Evolutionary conservation across 2,113 vertebrate genomes (phyloP), one percentile per base, ranked within the genome.

Genomic region (Gymnorhina tibicen): DNA sequence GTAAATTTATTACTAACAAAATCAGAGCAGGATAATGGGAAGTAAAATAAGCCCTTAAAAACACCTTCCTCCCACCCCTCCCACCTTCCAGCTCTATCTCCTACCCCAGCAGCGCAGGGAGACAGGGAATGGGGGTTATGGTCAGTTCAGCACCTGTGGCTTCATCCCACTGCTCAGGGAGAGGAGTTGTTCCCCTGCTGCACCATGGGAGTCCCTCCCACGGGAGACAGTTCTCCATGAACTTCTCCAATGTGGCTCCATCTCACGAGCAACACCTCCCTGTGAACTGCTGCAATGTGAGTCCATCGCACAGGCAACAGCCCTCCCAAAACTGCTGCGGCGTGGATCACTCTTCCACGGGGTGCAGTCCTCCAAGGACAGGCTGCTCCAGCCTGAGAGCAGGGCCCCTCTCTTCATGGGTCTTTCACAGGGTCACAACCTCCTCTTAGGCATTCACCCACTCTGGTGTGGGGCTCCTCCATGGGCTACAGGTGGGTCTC

Each of bases 401-500:
- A 75, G 20, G 35, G 19, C 4, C 19, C 13, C 35, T 56, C 42
- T n/a, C 19, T 56, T 20, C 42, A 22, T 1, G 8, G 8, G 10
- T 41, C 24, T 66, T 13, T 42, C 16, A 30, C 4, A 6, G 20
- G 8, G 10, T 47, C 35, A 58, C 24, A 58, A 4, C 30, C 16
- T 66, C 70, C 35, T 20, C 24, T 68, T 30, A 41, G 32, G 70
- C 30, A 41, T 49, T 30, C 69, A 47, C 18, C n/a, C 19, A 4
- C 82, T n/a, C 82, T 3, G 7, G 22, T 0, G 0, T 37, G 58
- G 37, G 33, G 33, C 32, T 30, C 3, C 33, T 32, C 4, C 22
- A 6, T 1, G 3, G 33, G 28, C 16, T 67, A 4, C 0, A 1
- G 53, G 30, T 30, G 44, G 35, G n/a, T 50, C 44, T 41, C 9